Percentiles rank a stretch among this genome's conserved stretches.
Evolutionary conservation across 2,888 invertebrate species (phyloP).

Genomic region (Elmis aenea): DNA sequence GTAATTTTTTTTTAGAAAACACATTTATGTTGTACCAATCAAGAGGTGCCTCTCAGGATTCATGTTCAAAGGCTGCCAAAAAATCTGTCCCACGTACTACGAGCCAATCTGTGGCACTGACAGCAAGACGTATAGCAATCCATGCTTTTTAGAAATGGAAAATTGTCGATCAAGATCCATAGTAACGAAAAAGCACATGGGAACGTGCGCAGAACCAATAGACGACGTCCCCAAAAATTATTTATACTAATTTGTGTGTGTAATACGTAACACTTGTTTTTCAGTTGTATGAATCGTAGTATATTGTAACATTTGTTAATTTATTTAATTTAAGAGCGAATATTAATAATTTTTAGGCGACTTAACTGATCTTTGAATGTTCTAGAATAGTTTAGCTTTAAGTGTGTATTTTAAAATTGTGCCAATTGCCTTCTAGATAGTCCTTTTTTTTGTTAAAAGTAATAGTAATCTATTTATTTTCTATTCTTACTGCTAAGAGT

Average conservation of each 20-base stretch:
- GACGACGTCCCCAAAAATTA: constrained; percentile 84
- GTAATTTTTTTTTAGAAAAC: constrained; percentile 59
- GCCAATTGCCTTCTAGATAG: constrained; percentile 23
- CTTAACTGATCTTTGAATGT: too few relatives aligned
- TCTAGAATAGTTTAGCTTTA: too few relatives aligned
- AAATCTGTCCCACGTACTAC: constrained; percentile 80
- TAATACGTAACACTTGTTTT: too few relatives aligned
- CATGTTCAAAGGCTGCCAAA: constrained; percentile 80
- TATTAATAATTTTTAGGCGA: too few relatives aligned
- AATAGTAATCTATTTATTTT: constrained; percentile 1
- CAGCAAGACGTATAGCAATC: constrained; percentile 87
- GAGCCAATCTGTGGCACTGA: constrained; percentile 93
- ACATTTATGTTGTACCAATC: constrained; percentile 85
- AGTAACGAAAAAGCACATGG: constrained; percentile 73
- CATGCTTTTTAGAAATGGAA: constrained; percentile 87
- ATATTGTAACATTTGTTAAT: too few relatives aligned
- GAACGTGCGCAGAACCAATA: constrained; percentile 79
- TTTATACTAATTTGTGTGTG: constrained; percentile 57
- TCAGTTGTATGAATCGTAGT: too few relatives aligned
- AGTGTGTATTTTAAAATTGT: constrained; percentile 16
- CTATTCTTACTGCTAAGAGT: not conserved
- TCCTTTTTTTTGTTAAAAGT: not conserved
- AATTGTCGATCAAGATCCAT: constrained; percentile 79
- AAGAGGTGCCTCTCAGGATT: constrained; percentile 81
- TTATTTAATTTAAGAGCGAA: too few relatives aligned